Base-by-base conservation (phyloP, 2,888 invertebrate genomes). In the Toxonevra muliebris region DNA sequence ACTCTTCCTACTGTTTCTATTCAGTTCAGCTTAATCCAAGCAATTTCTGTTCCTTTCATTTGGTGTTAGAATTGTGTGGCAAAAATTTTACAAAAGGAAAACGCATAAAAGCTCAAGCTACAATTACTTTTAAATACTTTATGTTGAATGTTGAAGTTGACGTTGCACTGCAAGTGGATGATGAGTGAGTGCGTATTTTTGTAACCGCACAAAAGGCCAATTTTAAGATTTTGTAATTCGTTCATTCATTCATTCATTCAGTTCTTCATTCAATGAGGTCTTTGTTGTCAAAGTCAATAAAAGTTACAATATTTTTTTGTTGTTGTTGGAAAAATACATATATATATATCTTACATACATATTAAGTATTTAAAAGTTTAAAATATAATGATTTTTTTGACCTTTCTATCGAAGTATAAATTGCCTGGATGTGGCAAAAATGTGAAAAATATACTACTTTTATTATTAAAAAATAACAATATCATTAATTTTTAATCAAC, bases 1-100 rank as follows among this genome's bases (percentile, higher is more conserved):
- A 4, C 30, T 30, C 7, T 30, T 4, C 30, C 30, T 30, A 30
- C 7, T 30, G 30, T 7, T 30, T 50, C 12, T 11, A 43, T 0
- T 3, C 43, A 43, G 43, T 67, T 70, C 68, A 70, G 54, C 68
- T 63, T 73, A 73, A 73, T 74, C 74, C 72, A 67, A 66, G 68
- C 71, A 70, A 70, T 73, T 70, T 71, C 53, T 69, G 57, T 7
- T 30, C 3, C 68, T 70, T 71, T 66, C 53, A 66, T 68, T 50
- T 13, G 57, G 40, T 48, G 50, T 45, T 48, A 15, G 48, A n/a
- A 48, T 48, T 10, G 11, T 48, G 11, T 30, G 2, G 17, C 8
- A 53, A 53, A 15, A 15, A 48, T 48, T 48, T 48, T 5, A 48
- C 15, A n/a, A 53, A 17, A 17, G 53, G 11, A 12, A 19, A 17